Conservation (phyloP, 2,888 invertebrate species). For the Drosophila borborema region DNA sequence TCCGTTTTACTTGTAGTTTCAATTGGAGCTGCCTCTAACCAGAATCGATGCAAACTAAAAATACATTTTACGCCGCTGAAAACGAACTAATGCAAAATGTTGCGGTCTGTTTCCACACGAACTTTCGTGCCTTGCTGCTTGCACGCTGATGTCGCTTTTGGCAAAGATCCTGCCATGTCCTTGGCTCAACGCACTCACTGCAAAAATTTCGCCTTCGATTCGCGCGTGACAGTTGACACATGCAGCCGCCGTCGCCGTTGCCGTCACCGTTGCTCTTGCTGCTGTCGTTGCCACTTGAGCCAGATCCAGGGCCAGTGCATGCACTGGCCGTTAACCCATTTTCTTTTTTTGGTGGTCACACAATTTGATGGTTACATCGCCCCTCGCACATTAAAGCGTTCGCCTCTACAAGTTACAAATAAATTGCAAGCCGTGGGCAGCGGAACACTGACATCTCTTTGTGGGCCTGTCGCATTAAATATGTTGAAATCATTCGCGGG, state of each 20-base stretch:
- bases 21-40: slow-evolving; percentile 8
- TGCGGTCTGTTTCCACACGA: slow-evolving; percentile 72
- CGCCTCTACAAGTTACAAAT: slow-evolving; percentile 44
- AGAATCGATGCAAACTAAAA: slow-evolving; percentile 37
- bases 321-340: slow-evolving; percentile 71
- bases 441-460: slow-evolving; percentile 67
- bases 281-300: slow-evolving; percentile 22
- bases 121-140: slow-evolving; percentile 19
- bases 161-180: slow-evolving; percentile 60
- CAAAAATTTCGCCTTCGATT: slow-evolving; percentile 62
- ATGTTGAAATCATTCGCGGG: slow-evolving; percentile 64
- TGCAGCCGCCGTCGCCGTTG: slow-evolving; percentile 30
- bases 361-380: slow-evolving; percentile 39
- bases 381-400: slow-evolving; percentile 34
- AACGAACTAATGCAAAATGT: slow-evolving; percentile 67
- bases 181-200: slow-evolving; percentile 43
- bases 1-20: slow-evolving; percentile 35
- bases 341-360: slow-evolving; percentile 31
- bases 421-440: slow-evolving; percentile 53
- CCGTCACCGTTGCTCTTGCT: slow-evolving; percentile 16
- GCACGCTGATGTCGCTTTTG: slow-evolving; percentile 46
- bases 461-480: slow-evolving; percentile 61
- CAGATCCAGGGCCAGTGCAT: slow-evolving; percentile 52
- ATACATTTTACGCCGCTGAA: slow-evolving; percentile 29
- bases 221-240: slow-evolving; percentile 61